These are phyloP conservation scores for Mimas tiliae DNA, from an alignment of 2,888 invertebrate species.

Conservation along the genomic window DNA sequence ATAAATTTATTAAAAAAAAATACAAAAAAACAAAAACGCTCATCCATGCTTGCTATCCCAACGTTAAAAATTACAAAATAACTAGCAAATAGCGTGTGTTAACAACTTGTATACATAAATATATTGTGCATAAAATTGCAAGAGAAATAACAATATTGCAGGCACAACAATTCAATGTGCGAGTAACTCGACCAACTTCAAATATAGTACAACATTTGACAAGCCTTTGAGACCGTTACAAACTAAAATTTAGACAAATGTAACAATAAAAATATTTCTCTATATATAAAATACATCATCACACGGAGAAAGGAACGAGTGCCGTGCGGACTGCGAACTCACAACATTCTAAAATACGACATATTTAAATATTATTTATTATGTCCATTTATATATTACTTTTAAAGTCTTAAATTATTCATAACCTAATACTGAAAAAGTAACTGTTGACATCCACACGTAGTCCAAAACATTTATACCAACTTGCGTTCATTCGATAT, in stretches of 20 bases:
- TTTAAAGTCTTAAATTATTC: slow-evolving; percentile 72
- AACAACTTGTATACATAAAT: slow-evolving; percentile 70
- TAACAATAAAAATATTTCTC: slow-evolving; percentile 52
- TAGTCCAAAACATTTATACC: slow-evolving; percentile 59
- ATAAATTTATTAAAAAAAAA: slow-evolving; percentile 80
- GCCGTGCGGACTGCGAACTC: slow-evolving; percentile 16
- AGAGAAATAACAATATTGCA: slow-evolving; percentile 49
- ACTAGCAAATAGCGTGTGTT: slow-evolving; percentile 65
- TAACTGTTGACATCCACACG: slow-evolving; percentile 57
- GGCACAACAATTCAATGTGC: slow-evolving; percentile 40
- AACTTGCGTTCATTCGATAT: slow-evolving; percentile 68
- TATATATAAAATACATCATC: slow-evolving; percentile 68
- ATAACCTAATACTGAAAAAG: slow-evolving; percentile 81
- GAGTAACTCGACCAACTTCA: slow-evolving; percentile 36
- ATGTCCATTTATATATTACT: slow-evolving; percentile 57
- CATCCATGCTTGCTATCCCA: slow-evolving; percentile 71
- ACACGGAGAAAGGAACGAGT: slow-evolving; percentile 53
- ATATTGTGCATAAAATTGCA: slow-evolving; percentile 56
- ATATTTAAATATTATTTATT: slow-evolving; percentile 36
- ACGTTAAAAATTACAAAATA: slow-evolving; percentile 70
- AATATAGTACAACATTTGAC: slow-evolving; percentile 29
- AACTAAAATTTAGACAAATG: slow-evolving; percentile 71
- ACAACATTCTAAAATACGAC: slow-evolving; percentile 44
- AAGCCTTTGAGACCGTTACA: slow-evolving; percentile 35
- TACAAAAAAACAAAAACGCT: slow-evolving; percentile 65